phyloP scores from a whole-genome alignment of 2,113 vertebrate species.

The Apaloderma vittatum region DNA sequence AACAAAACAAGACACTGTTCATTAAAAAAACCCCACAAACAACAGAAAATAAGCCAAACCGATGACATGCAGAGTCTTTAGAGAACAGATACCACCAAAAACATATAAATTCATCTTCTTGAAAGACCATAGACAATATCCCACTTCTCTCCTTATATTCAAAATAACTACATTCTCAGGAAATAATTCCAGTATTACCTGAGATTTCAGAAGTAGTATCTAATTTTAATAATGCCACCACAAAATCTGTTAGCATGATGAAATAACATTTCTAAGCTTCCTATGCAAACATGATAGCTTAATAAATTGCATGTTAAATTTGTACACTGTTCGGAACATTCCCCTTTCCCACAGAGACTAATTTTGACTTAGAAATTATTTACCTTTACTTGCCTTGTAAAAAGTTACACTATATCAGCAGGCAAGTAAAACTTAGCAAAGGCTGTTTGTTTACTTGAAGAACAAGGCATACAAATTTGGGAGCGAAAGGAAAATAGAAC shows the following conservation, averaged over 20 bases:
- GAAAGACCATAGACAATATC: background rate
- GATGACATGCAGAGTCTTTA: fast-evolving
- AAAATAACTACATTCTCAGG: background rate
- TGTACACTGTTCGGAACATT: background rate
- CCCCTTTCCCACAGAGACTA: background rate
- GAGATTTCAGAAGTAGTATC: background rate
- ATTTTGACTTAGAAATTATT: background rate
- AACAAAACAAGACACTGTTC: background rate
- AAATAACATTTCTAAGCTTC: background rate
- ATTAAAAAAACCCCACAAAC: background rate
- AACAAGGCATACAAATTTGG: background rate
- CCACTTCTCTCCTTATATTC: background rate
- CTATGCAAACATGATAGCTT: background rate
- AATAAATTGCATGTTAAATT: background rate
- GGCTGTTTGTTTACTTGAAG: background rate
- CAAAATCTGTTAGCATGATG: background rate
- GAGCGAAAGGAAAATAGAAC: background rate
- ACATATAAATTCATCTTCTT: background rate
- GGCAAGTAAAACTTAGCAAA: background rate
- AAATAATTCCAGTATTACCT: background rate
- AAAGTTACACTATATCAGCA: background rate
- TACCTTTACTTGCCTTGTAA: background rate
- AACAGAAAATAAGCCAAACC: background rate
- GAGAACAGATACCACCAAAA: background rate
- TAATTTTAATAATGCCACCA: background rate